Conservation (phyloP, 2,797 vertebrate genomes). For the Antrozous pallidus region DNA sequence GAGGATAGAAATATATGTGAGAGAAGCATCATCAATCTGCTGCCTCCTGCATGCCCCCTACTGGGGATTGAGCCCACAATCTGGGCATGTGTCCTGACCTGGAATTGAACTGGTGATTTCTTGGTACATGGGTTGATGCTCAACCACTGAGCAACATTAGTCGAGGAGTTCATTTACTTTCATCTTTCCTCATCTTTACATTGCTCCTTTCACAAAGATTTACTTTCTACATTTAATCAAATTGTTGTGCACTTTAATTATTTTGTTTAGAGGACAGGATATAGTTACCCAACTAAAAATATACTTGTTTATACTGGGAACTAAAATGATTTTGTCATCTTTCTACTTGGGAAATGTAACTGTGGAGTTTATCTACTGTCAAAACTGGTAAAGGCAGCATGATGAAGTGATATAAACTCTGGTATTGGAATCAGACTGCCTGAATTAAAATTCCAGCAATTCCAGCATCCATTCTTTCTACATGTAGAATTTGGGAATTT, state of each 20-base stretch:
- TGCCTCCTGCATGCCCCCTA: too few relatives aligned
- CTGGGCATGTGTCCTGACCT: too few relatives aligned
- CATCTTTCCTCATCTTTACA: not conserved
- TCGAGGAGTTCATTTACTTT: not conserved
- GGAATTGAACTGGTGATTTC: too few relatives aligned
- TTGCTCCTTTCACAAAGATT: not conserved
- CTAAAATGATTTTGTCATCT: not conserved
- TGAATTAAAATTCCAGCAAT: not conserved
- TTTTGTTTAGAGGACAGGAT: not conserved
- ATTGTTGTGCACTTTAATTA: not conserved
- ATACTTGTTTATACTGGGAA: not conserved
- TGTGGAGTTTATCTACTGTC: not conserved
- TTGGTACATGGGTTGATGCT: too few relatives aligned
- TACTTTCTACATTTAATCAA: not conserved
- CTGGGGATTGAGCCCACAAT: too few relatives aligned
- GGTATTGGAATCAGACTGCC: not conserved
- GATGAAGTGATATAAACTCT: not conserved
- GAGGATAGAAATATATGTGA: too few relatives aligned
- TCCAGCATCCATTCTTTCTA: not conserved
- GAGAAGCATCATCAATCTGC: too few relatives aligned
- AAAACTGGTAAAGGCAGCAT: not conserved
- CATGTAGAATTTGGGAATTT: not conserved
- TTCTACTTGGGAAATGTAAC: not conserved
- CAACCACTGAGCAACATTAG: too few relatives aligned
- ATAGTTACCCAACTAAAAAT: constrained; percentile 2